Evolutionary conservation across 2,797 vertebrate species (phyloP), one percentile per base, ranked within the genome.

Genomic region (Enteromius argenteus): DNA sequence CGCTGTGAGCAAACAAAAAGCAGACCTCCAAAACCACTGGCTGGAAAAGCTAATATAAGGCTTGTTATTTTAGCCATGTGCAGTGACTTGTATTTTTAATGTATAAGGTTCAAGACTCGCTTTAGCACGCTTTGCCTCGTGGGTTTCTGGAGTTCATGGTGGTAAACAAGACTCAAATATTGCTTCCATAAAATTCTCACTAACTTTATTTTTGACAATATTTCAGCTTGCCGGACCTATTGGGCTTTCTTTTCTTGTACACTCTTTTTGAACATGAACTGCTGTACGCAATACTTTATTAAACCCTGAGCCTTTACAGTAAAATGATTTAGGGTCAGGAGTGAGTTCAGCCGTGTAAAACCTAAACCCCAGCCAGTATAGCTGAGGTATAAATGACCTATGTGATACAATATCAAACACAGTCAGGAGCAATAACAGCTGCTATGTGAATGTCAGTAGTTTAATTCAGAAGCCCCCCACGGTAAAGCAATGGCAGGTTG

Each of bases 361-460:
- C 21, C 30, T 62, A 66, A 79, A 84, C 21, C 5, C 15, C 39
- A 46, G 64, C 74, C 74, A 84, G 66, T n/a, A 51, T 51, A 35
- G 39, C 17, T 8, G 39, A 23, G 75, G 66, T 79, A 35, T 37
- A 71, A 72, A 69, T 84, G 83, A 71, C 53, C 39, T 58, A 74
- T 1, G 5, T 58, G 62, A 58, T 53, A 56, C n/a, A 0, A 78
- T 78, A 78, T 79, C 75, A 84, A 71, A 79, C 75, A 46, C 49
- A 51, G 53, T 62, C 83, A 79, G 75, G 53, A 62, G 75, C 51
- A 78, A 60, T 81, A 86, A 86, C 79, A 84, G 64, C 62, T 77
- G 69, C 53, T 83, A 42, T 76, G 67, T 44, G 58, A 75, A 77
- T 80, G 85, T 80, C 75, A 83, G 74, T 84, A 84, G 86, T 84